Base-by-base conservation (phyloP, 2,113 vertebrate species). In the Pantherophis guttatus region DNA sequence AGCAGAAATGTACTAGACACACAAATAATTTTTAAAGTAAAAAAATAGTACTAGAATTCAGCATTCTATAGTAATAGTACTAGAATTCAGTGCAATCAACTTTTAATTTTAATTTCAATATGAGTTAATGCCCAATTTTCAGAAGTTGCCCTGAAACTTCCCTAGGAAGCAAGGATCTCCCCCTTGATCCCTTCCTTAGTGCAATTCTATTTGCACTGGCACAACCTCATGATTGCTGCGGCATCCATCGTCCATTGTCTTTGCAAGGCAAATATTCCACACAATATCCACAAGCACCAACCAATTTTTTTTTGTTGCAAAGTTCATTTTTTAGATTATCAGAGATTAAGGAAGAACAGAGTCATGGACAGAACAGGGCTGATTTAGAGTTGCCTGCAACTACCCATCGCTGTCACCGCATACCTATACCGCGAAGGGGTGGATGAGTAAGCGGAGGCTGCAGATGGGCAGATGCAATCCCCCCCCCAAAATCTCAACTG, bases 311-410 rank as follows among this genome's bases (percentile, higher is more conserved):
- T 33, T 3, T 12, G 89, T 93, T 52, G 57, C 90, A 90, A 92
- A 89, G 48, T 92, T 94, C 33, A 89, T 91, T 92, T 91, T 48
- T 90, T 92, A 50, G 87, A 92, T 92, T 81, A 90, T n/a, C 50
- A 48, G 81, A 92, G 52, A 52, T 90, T 92, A 87, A 39, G 12
- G 55, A 70, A 94, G 70, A 92, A 89, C 57, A 33, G 90, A 86
- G 13, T 52, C 52, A 58, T 92, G 88, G 29, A 89, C 57, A 86
- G 58, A 94, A 92, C 33, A 94, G 13, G 13, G 2, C 2, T 70
- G 65, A n/a, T 33, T 70, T 33, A 33, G 65, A 7, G 65, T 70
- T 33, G 65, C 5, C 12, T 70, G 65, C 65, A 33, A 70, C 5
- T 70, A 5, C 65, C 65, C 65, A 70, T 2, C 15, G 5, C 12